These are phyloP conservation scores for Pocillopora meandrina DNA, from an alignment of 92 coral and sea anemone genomes.

Conservation along the genomic window DNA sequence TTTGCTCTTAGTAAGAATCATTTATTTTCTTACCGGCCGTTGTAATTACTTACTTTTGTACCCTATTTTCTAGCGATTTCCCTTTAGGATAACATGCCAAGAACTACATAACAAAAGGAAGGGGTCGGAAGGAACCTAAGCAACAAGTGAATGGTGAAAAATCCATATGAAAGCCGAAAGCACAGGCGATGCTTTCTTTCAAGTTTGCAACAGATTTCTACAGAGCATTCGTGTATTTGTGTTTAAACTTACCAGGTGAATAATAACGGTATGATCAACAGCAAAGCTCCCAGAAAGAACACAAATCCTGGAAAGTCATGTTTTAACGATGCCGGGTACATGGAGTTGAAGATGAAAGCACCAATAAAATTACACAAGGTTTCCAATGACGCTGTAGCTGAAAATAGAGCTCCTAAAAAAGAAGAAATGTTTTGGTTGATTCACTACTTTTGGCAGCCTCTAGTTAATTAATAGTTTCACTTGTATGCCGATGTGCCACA, in stretches of 20 bases:
- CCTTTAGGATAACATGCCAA: background rate
- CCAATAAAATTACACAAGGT: conserved; percentile 65
- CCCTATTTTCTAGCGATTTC: too few relatives aligned
- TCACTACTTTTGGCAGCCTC: too few relatives aligned
- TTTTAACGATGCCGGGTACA: conserved; percentile 74
- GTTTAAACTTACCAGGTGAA: conserved; percentile 53
- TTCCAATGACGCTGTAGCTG: conserved; percentile 79
- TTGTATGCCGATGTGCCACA: too few relatives aligned
- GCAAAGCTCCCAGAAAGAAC: conserved; percentile 58
- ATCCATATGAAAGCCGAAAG: background rate
- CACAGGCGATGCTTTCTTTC: background rate
- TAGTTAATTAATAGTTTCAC: too few relatives aligned
- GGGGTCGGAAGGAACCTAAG: too few relatives aligned
- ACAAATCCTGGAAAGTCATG: conserved; percentile 67
- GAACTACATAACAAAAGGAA: background rate
- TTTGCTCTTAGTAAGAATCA: too few relatives aligned
- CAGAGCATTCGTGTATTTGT: too few relatives aligned
- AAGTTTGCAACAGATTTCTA: too few relatives aligned
- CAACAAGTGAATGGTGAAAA: too few relatives aligned
- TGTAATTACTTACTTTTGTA: too few relatives aligned
- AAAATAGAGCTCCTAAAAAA: conserved; percentile 72
- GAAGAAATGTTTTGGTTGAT: too few relatives aligned
- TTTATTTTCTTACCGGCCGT: too few relatives aligned
- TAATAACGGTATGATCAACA: conserved; percentile 52
- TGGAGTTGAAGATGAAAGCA: conserved; percentile 64